A percentile compares a stretch with the other conserved stretches of the same genome.
phyloP scores from a whole-genome alignment of 1,140 invertebrate genomes.

The Spodoptera litura region DNA sequence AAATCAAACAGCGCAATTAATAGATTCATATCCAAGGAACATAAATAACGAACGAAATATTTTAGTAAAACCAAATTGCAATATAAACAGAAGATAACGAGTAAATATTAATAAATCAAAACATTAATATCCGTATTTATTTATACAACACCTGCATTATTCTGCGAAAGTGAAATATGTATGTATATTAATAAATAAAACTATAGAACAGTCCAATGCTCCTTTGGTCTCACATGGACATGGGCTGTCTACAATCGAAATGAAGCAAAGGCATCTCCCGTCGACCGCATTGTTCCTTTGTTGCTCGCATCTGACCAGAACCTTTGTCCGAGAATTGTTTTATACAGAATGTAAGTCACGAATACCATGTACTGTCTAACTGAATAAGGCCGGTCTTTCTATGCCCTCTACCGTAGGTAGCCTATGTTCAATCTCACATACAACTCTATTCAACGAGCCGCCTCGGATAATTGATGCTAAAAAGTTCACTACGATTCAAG shows the following conservation, averaged over 20 bases:
- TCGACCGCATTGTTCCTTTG: constrained; percentile 83
- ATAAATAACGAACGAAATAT: too few relatives aligned
- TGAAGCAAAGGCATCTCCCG: constrained; percentile 80
- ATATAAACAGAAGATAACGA: too few relatives aligned
- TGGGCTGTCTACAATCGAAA: constrained; percentile 79
- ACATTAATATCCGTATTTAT: too few relatives aligned
- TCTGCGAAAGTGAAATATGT: neutral
- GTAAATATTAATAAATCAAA: too few relatives aligned
- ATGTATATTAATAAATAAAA: constrained; percentile 35
- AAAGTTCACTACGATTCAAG: neutral
- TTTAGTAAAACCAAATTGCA: too few relatives aligned
- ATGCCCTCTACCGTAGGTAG: constrained; percentile 63
- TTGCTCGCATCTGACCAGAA: constrained; percentile 78
- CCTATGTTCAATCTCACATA: constrained; percentile 67
- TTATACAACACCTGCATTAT: neutral
- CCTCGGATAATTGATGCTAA: constrained; percentile 10
- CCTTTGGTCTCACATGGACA: constrained; percentile 52
- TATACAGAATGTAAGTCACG: constrained; percentile 85
- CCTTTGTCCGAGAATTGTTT: constrained; percentile 85
- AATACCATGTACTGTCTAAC: constrained; percentile 81
- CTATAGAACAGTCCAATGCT: constrained; percentile 27
- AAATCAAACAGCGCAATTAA: too few relatives aligned
- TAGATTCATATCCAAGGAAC: too few relatives aligned
- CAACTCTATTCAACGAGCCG: constrained; percentile 68
- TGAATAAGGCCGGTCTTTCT: constrained; percentile 78